Evolutionary conservation across 2,113 vertebrate species (phyloP).

Genomic region (Mirza zaza): DNA sequence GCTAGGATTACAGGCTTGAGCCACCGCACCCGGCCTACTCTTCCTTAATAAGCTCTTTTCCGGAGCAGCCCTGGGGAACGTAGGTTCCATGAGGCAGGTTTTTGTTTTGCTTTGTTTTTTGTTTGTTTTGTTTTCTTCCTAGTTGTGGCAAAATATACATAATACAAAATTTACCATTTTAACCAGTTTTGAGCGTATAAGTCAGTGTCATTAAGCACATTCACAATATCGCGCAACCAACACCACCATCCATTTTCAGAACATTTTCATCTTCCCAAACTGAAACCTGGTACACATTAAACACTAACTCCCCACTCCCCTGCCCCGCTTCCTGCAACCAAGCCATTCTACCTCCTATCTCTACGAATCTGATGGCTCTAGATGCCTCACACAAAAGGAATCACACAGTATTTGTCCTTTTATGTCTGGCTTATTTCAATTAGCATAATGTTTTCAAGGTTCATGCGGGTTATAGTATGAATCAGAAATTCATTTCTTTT

Average conservation of each 20-base stretch:
- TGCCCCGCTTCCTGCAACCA: background rate
- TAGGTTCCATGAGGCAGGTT: background rate
- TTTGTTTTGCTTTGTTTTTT: background rate
- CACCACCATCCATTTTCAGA: background rate
- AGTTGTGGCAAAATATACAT: background rate
- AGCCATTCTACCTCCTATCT: background rate
- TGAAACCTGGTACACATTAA: background rate
- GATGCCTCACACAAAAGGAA: background rate
- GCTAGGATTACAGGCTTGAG: too few relatives aligned
- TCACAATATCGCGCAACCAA: background rate
- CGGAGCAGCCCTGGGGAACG: background rate
- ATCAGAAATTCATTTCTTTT: background rate
- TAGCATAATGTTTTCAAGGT: background rate
- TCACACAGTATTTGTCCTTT: background rate
- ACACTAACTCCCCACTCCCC: background rate
- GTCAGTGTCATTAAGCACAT: background rate
- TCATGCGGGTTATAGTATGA: background rate
- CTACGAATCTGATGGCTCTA: background rate
- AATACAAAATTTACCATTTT: background rate
- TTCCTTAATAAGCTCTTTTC: background rate
- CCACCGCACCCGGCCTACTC: too few relatives aligned
- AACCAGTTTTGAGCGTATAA: background rate
- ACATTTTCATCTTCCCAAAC: background rate
- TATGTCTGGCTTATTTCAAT: background rate
- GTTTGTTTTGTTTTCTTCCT: too few relatives aligned